phyloP scores from a whole-genome alignment of 2,113 vertebrate species.

The Rhabdomys dilectus region DNA sequence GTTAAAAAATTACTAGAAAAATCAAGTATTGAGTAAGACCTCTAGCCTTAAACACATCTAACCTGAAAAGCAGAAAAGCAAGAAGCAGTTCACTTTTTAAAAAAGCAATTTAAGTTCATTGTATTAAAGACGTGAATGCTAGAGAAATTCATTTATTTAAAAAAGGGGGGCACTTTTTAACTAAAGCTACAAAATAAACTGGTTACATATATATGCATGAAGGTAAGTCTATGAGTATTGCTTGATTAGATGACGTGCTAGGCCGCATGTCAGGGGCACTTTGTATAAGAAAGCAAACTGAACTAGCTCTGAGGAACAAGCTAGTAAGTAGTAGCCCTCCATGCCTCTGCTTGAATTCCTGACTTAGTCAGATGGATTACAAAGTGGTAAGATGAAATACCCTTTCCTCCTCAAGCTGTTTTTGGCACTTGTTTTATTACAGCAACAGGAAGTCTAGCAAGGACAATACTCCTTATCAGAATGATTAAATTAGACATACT shows the following conservation, averaged over 20 bases:
- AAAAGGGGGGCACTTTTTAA: not conserved
- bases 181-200: not conserved
- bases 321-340: not conserved
- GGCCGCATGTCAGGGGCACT: not conserved
- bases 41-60: not conserved
- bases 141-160: not conserved
- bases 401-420: not conserved
- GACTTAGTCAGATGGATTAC: not conserved
- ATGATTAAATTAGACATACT: not conserved
- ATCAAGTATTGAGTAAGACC: not conserved
- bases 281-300: not conserved
- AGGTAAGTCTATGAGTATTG: not conserved
- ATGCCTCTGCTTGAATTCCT: not conserved
- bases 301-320: not conserved
- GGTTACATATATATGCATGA: not conserved
- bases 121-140: not conserved
- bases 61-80: not conserved
- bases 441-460: not conserved
- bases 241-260: not conserved
- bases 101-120: not conserved
- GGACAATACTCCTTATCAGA: not conserved
- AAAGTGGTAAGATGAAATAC: not conserved
- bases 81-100: not conserved
- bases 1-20: not conserved
- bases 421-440: not conserved